Conservation (phyloP, 2,888 invertebrate genomes). For the Zygothrica quintamaculata region DNA sequence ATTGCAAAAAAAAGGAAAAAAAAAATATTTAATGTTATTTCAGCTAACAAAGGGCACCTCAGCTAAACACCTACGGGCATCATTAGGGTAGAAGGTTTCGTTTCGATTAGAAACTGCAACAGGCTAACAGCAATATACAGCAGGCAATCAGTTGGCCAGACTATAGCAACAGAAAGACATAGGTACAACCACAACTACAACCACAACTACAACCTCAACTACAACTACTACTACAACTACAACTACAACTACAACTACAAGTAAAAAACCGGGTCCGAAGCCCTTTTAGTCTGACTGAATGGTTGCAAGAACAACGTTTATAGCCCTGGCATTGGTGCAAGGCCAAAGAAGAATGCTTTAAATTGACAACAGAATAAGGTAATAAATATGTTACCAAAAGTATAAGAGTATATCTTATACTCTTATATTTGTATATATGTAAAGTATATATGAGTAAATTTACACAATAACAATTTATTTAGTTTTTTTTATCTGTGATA, state of each 20-base stretch:
- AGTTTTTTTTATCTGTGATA: no score
- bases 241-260: no score
- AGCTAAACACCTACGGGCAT: slow-evolving; percentile 62
- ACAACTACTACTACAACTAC: no score
- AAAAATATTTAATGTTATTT: slow-evolving; percentile 60
- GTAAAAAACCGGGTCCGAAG: slow-evolving; percentile 54
- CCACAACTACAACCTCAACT: slow-evolving; percentile 5
- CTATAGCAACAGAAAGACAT: slow-evolving; percentile 16
- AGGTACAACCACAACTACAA: slow-evolving; percentile 11
- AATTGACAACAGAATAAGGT: slow-evolving; percentile 10
- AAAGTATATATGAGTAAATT: no score
- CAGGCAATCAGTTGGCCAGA: slow-evolving; percentile 39
- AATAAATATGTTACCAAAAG: no score
- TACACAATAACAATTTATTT: no score
- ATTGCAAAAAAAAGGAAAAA: no score
- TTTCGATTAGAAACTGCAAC: slow-evolving; percentile 84
- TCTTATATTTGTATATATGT: no score
- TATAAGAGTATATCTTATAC: no score
- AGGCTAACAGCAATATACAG: slow-evolving; percentile 80
- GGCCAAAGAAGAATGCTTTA: slow-evolving; percentile 12
- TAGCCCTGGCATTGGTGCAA: slow-evolving; percentile 34
- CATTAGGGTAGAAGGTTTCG: slow-evolving; percentile 84
- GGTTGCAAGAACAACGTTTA: slow-evolving; percentile 49
- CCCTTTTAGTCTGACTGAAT: slow-evolving; percentile 42
- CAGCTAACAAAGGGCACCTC: slow-evolving; percentile 73